Base-by-base conservation (phyloP, 1,140 invertebrate species). In the Pseudoatta argentina region DNA sequence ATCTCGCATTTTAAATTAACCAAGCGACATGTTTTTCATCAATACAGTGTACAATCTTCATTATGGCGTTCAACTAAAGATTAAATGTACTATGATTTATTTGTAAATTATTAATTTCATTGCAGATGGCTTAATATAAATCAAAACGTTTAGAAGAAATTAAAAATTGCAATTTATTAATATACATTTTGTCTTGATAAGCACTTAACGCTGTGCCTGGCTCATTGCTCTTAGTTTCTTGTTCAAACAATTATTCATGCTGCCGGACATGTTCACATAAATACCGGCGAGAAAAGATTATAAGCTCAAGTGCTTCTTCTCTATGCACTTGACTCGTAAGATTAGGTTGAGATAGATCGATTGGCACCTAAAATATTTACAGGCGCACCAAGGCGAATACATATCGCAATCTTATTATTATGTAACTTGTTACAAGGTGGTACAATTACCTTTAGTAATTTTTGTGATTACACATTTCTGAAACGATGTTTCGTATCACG, bases 331-430 rank as follows among this genome's bases (percentile, higher is more conserved):
- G 75, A 86, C 82, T 75, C 61, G 44, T 27, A 89, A 88, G 71
- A 79, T 57, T 77, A 83, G 85, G 85, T 86, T 71, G 71, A 69
- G 75, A 88, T 71, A 61, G 67, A 89, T 89, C 87, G 87, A 89
- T 89, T 24, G 61, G 24, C 34, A 30, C 34, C 77, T 89, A 73
- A 89, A 89, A 89, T 89, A 89, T 89, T 89, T 77, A 89, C 14
- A n/a, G 55, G 51, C 27, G 57, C 69, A 89, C 89, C 87, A 89
- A 82, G 64, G 87, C 55, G 67, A 85, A 78, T 66, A 86, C 48
- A 63, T 59, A 39, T 77, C 67, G 75, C 71, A 86, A 89, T 89
- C 83, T 86, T 69, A 75, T 53, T 76, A 44, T 76, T 82, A 69
- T 51, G 44, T 64, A 75, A 61, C 44, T 24, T 34, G 12, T 39